A percentile compares a stretch with the other conserved stretches of the same genome.
Conservation (phyloP, 1,140 invertebrate species). For the Nylanderia fulva region DNA sequence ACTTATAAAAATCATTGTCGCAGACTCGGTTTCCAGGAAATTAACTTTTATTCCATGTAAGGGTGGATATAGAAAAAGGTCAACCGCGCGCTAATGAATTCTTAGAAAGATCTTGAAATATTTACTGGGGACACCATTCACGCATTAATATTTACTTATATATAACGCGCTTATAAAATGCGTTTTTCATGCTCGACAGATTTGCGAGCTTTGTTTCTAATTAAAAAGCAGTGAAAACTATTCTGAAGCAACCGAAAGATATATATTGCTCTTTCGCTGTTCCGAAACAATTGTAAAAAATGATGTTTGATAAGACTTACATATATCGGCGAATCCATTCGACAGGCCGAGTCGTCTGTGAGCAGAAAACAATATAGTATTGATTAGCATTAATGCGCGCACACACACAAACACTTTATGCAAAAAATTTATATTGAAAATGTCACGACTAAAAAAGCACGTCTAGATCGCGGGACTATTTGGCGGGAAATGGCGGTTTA, state of each 20-base stretch:
- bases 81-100: conserved; percentile 18
- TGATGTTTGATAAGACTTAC: not conserved
- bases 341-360: not conserved
- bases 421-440: too few relatives aligned
- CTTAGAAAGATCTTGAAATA: conserved; percentile 6
- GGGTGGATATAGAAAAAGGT: not conserved
- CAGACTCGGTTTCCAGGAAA: conserved; percentile 25
- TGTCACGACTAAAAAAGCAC: too few relatives aligned
- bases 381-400: not conserved
- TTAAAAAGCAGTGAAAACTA: not conserved
- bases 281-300: too few relatives aligned
- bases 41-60: conserved; percentile 12
- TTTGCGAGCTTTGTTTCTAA: not conserved
- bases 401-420: too few relatives aligned
- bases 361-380: not conserved
- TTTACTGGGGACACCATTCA: not conserved
- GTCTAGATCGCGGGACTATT: too few relatives aligned
- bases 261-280: not conserved
- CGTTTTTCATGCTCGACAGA: not conserved
- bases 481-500: too few relatives aligned
- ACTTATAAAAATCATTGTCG: conserved; percentile 4
- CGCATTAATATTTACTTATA: not conserved
- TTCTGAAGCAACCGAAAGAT: not conserved
- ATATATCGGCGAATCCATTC: not conserved
- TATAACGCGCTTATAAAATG: not conserved